Evolutionary conservation across 2,888 invertebrate species (phyloP), one percentile per base, ranked within the genome.

Genomic region (Tenthredo notha): DNA sequence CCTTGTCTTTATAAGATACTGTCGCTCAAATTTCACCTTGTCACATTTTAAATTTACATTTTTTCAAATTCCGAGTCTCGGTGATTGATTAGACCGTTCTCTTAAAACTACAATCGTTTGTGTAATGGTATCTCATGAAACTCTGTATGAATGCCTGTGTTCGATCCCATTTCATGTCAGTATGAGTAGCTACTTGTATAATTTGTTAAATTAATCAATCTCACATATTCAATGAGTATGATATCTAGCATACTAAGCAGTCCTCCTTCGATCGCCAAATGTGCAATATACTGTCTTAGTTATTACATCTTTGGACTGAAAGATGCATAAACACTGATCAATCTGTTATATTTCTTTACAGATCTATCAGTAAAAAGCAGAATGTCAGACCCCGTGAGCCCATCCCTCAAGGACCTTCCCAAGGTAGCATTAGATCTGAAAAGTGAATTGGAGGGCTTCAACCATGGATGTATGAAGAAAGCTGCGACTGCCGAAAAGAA

Each of bases 401-500:
- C 98, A 94, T 96, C 97, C 93, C 96, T 98, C 89, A 98, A 98
- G 95, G 98, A 98, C 94, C 95, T 98, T 91, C 98, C 98, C 89
- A 98, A 98, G 95, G 98, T 98, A 88, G 97, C 97, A 89, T 95
- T 96, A 85, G 97, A 98, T 93, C 95, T 98, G 88, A 98, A 98
- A 94, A 97, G 96, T 92, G 98, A 98, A 94, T 95, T 99, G 90
- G 98, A 98, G 94, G 97, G 96, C 82, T 99, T 99, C 95, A 97
- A 98, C 94, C 96, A 97, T 86, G 96, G 96, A 91, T 96, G 97
- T 91, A 95, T 99, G 93, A 97, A 97, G 93, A 98, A 98, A 92
- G 97, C 98, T 10, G 96, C 97, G 90, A 98, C 98, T 85, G 96
- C 97, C 88, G 98, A 98, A 93, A 99, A 99, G 94, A 97, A 98